Base-by-base conservation (phyloP, 2,888 invertebrate species). In the Tribolium freemani region DNA sequence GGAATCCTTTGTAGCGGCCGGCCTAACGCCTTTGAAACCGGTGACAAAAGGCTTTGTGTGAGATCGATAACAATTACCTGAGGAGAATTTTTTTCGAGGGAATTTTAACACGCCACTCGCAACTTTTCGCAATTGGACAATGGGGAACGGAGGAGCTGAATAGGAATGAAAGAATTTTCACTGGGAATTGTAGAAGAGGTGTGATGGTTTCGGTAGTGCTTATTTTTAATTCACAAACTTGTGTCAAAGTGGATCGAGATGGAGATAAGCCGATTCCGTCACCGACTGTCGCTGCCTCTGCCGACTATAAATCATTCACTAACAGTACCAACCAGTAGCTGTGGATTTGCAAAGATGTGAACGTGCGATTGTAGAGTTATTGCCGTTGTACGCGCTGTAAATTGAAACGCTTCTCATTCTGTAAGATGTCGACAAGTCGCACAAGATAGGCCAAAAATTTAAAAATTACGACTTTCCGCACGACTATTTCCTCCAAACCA, bases 41-140 rank as follows among this genome's bases (percentile, higher is more conserved):
- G 44, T 31, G 50, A 57, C 58, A 68, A 68, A 68, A 57, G 68
- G 38, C 31, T 66, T 66, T 66, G 66, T 66, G 56, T 10, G 16
- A 45, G 66, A 57, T 68, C 68, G 68, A 53, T 68, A 50, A 68
- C 68, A 68, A 68, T 68, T 68, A 68, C 68, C 68, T 58, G 68
- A 57, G 6, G 21, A 57, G 68, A 57, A 57, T 68, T 68, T 68
- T 68, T 68, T 68, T 13, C 10, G n/a, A 63, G 38, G 30, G 50
- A 51, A 31, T 63, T 63, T 63, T 63, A 63, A 63, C 51, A 63
- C 48, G 50, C 61, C 61, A 61, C 63, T 60, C 45, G 60, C 60
- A 9, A 46, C 60, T 61, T 61, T 63, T 50, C 51, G 63, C 63
- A 63, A 61, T 26, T 31, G 11, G 11, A 61, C 61, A 63, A 63